These are phyloP conservation scores for Pachymerium ferrugineum DNA, from an alignment of 2,888 invertebrate genomes.

Conservation along the genomic window DNA sequence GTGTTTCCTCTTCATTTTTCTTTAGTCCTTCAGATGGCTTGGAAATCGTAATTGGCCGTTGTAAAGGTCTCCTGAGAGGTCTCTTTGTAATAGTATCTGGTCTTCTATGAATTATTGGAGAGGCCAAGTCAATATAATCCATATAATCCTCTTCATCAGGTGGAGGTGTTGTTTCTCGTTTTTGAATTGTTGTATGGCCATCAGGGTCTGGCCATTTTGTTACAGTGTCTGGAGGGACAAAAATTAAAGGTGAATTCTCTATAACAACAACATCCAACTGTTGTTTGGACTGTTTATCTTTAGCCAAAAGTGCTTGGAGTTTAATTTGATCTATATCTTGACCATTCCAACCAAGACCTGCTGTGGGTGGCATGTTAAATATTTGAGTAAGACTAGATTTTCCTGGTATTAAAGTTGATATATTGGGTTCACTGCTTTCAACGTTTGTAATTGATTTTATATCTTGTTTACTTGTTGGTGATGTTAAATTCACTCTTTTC, in stretches of 20 bases:
- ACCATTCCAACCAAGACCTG: slow-evolving; percentile 1
- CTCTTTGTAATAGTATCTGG: too few relatives aligned
- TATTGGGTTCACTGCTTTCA: background rate
- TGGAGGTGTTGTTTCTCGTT: slow-evolving; percentile 17
- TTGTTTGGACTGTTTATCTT: background rate
- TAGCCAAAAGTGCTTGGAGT: background rate
- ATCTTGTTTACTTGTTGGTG: background rate
- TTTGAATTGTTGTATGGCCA: background rate
- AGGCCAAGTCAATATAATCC: background rate
- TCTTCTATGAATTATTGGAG: too few relatives aligned
- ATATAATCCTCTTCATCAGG: background rate
- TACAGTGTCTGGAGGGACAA: background rate
- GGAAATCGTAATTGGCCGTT: background rate
- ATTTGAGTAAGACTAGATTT: background rate
- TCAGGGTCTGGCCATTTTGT: background rate
- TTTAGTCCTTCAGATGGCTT: background rate
- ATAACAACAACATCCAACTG: background rate
- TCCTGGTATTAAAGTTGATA: background rate
- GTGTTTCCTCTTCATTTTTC: background rate
- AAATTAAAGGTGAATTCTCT: background rate
- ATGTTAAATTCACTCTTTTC: background rate
- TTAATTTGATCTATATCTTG: background rate
- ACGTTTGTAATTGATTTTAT: background rate
- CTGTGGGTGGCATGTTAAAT: background rate
- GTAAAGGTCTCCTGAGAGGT: too few relatives aligned